These are phyloP conservation scores for Rynchops niger DNA, from an alignment of 2,113 vertebrate species.

Conservation along the genomic window DNA sequence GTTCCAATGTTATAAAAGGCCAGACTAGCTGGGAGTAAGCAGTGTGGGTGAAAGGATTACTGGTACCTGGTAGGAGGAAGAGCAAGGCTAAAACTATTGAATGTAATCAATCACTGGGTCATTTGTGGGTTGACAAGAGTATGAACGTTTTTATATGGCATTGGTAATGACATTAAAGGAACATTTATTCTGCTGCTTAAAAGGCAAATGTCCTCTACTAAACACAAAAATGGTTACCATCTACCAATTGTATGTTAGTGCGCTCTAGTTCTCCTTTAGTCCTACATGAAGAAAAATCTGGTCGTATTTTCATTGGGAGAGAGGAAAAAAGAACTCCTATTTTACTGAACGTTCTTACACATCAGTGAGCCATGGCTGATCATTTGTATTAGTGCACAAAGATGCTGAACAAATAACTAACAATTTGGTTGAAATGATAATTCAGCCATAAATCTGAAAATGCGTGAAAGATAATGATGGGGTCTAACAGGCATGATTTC, in stretches of 20 bases:
- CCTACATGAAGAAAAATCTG: neutral
- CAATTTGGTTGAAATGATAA: neutral
- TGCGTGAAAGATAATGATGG: neutral
- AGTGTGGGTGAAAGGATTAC: constrained; percentile 40
- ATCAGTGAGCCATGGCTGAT: neutral
- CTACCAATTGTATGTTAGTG: neutral
- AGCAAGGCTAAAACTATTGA: constrained; percentile 16
- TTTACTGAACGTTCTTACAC: neutral
- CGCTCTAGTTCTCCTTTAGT: neutral
- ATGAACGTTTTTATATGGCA: neutral
- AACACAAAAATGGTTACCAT: neutral
- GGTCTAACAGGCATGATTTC: neutral
- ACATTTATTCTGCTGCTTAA: neutral
- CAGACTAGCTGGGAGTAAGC: neutral
- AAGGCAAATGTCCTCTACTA: neutral
- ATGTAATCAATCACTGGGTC: constrained; percentile 23
- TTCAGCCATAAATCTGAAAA: neutral
- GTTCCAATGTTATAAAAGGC: constrained; percentile 6
- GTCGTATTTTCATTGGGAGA: neutral
- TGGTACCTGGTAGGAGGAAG: constrained; percentile 34
- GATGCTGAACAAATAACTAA: neutral
- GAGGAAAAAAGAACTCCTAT: neutral
- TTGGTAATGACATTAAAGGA: neutral
- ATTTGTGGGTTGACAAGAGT: neutral
- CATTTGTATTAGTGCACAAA: neutral